A percentile compares a stretch with the other conserved stretches of the same genome.
Conservation (phyloP, 2,797 vertebrate species). For the Dermochelys coriacea region DNA sequence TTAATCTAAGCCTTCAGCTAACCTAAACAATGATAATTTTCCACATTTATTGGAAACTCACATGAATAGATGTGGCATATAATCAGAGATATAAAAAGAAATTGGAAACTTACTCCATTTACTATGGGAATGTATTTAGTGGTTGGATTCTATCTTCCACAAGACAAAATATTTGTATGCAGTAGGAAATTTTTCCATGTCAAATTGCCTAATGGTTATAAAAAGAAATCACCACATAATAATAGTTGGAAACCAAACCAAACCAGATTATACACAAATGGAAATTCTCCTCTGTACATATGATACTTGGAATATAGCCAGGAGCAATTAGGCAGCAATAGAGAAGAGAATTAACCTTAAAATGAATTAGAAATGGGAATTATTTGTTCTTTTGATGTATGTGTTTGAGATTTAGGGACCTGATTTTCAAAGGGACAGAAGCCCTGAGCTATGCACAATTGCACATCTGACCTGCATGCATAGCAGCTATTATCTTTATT, state of each 20-base stretch:
- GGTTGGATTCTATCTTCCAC: neutral
- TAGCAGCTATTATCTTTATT: neutral
- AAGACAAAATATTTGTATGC: neutral
- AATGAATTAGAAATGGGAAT: neutral
- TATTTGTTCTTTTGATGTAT: neutral
- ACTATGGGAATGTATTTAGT: neutral
- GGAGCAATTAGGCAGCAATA: neutral
- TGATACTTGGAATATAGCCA: neutral
- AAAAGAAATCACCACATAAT: neutral
- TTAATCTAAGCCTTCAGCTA: conserved; percentile 1
- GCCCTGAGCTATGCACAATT: neutral
- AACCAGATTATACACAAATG: neutral
- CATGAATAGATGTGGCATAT: conserved; percentile 4
- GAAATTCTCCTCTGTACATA: neutral
- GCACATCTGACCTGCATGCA: neutral
- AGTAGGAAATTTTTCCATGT: conserved; percentile 5
- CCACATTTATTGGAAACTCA: neutral
- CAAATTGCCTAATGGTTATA: neutral
- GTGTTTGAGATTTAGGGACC: neutral
- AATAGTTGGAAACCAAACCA: neutral
- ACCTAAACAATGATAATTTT: conserved; percentile 4
- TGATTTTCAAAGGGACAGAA: neutral
- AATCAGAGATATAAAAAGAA: neutral
- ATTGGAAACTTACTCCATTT: neutral
- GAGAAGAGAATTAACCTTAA: neutral